Conservation (phyloP, 2,113 vertebrate genomes). For the Corythornis cristatus region DNA sequence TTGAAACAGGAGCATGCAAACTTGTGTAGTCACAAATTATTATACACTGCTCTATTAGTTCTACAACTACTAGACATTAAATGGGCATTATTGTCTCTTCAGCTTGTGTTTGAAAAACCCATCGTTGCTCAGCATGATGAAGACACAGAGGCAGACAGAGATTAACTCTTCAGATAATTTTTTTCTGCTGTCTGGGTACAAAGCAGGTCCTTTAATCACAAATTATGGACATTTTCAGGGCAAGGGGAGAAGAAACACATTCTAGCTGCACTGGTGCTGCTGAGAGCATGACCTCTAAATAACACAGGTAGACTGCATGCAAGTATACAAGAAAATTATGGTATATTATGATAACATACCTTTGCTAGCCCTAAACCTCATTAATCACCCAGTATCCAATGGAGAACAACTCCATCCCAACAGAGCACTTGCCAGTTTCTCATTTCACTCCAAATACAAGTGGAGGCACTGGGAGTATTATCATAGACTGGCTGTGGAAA, state of each 20-base stretch:
- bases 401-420: neutral
- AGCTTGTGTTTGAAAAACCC: neutral
- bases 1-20: neutral
- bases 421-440: neutral
- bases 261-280: neutral
- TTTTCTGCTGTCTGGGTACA: neutral
- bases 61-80: neutral
- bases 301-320: neutral
- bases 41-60: neutral
- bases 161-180: neutral
- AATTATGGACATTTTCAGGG: neutral
- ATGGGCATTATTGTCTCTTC: neutral
- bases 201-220: neutral
- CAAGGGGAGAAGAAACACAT: neutral
- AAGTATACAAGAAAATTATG: neutral
- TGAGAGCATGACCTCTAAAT: neutral
- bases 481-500: neutral
- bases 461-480: neutral
- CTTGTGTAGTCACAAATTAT: neutral
- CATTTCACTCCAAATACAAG: neutral
- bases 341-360: neutral
- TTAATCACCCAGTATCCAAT: neutral
- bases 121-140: neutral
- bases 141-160: neutral
- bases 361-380: neutral